These are phyloP conservation scores for Drosophila setifemur DNA, from an alignment of 1,140 invertebrate species.

Conservation along the genomic window DNA sequence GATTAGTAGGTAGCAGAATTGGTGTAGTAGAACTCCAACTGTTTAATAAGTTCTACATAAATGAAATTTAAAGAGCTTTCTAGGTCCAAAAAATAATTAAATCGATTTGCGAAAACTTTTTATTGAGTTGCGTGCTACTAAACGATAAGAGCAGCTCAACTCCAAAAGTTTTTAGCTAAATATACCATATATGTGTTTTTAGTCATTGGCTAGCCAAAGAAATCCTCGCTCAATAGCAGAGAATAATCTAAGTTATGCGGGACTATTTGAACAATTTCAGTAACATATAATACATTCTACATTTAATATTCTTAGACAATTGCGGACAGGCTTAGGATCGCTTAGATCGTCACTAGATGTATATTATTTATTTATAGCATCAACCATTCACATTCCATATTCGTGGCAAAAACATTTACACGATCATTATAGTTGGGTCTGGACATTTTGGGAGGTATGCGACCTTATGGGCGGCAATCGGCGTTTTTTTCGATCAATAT, in stretches of 20 bases:
- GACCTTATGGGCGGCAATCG: slow-evolving; percentile 20
- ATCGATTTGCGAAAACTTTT: background rate
- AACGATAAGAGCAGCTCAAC: slow-evolving; percentile 1
- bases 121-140: background rate
- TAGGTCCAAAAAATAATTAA: slow-evolving; percentile 14
- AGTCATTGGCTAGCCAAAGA: background rate
- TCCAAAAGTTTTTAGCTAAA: slow-evolving; percentile 6
- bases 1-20: background rate
- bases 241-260: background rate
- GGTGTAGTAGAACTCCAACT: slow-evolving; percentile 3
- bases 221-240: slow-evolving; percentile 7
- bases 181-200: slow-evolving; percentile 1
- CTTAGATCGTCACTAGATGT: slow-evolving; percentile 2
- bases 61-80: background rate
- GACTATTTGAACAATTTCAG: slow-evolving; percentile 8
- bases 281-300: slow-evolving; percentile 11
- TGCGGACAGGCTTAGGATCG: slow-evolving; percentile 11
- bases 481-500: slow-evolving; percentile 9
- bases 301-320: slow-evolving; percentile 22
- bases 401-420: slow-evolving; percentile 27
- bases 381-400: slow-evolving; percentile 32
- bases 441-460: slow-evolving; percentile 25
- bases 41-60: background rate
- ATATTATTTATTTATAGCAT: background rate
- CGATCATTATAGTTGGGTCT: slow-evolving; percentile 20